Evolutionary conservation across 2,888 invertebrate genomes (phyloP).

Genomic region (Eristalis arbustorum): DNA sequence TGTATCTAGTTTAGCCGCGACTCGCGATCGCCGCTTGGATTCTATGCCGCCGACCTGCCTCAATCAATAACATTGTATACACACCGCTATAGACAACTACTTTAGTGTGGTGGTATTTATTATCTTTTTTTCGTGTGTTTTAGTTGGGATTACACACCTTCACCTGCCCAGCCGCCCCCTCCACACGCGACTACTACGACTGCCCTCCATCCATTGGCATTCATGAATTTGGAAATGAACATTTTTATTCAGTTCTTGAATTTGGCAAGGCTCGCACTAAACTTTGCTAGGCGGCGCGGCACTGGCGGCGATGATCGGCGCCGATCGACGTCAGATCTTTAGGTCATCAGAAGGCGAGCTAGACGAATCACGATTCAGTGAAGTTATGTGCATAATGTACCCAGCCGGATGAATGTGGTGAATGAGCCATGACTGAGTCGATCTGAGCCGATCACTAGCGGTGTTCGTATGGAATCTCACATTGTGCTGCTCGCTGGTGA

Average conservation of each 20-base stretch:
- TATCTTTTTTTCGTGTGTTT: neutral
- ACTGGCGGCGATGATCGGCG: neutral
- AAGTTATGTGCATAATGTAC: conserved; percentile 33
- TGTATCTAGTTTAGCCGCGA: conserved; percentile 40
- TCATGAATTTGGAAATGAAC: neutral
- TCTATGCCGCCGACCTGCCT: conserved; percentile 59
- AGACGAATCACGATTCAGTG: conserved; percentile 1
- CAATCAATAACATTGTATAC: conserved; percentile 48
- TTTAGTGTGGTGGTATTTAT: conserved; percentile 7
- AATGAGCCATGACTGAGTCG: neutral
- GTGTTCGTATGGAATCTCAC: conserved; percentile 55
- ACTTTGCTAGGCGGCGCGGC: neutral
- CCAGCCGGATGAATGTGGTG: neutral
- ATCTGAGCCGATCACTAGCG: conserved; percentile 23
- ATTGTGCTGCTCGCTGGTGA: conserved; percentile 65
- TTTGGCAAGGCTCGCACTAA: neutral
- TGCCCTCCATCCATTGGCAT: neutral
- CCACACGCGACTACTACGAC: neutral
- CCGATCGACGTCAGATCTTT: conserved; percentile 16
- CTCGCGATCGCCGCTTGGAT: conserved; percentile 37
- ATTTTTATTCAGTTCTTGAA: neutral
- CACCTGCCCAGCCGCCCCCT: neutral
- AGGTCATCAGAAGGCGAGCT: conserved; percentile 5
- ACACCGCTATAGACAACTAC: conserved; percentile 11
- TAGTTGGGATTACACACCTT: neutral